Conservation (phyloP, 92 coral and sea anemone species). For the Actinernus sp. region DNA sequence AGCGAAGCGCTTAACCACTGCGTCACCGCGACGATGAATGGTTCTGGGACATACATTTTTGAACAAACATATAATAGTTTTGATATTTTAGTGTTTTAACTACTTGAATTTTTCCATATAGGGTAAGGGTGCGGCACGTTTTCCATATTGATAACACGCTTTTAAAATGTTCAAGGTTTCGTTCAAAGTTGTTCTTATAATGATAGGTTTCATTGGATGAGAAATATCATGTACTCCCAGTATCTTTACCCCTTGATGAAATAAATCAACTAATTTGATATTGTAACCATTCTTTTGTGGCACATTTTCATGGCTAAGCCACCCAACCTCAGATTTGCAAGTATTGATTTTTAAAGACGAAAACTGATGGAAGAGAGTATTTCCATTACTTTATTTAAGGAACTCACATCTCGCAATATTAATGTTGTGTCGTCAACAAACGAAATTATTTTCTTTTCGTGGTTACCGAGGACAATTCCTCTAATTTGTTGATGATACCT, state of each 20-base stretch:
- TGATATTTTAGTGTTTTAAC: too few relatives aligned
- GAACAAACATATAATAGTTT: too few relatives aligned
- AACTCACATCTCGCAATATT: conserved; percentile 9
- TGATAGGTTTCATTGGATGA: too few relatives aligned
- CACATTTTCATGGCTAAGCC: background rate
- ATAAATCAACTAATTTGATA: conserved; percentile 2
- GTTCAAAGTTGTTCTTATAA: too few relatives aligned
- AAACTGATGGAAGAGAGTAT: background rate
- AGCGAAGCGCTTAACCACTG: too few relatives aligned
- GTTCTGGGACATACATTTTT: too few relatives aligned
- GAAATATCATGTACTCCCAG: too few relatives aligned
- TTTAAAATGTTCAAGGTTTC: too few relatives aligned
- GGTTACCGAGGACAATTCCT: conserved; percentile 2
- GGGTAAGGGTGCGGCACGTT: too few relatives aligned
- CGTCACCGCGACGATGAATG: too few relatives aligned
- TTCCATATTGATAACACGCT: too few relatives aligned
- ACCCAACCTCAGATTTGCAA: background rate
- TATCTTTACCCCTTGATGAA: background rate
- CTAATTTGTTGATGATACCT: background rate
- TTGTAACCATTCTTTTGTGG: background rate
- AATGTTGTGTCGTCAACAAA: conserved; percentile 29
- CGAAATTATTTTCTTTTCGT: conserved; percentile 10
- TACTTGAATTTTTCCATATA: too few relatives aligned
- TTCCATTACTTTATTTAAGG: conserved; percentile 5
- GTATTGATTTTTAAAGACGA: background rate